These are phyloP conservation scores for Pseudopleuronectes americanus DNA, from an alignment of 2,797 vertebrate species.

Conservation along the genomic window DNA sequence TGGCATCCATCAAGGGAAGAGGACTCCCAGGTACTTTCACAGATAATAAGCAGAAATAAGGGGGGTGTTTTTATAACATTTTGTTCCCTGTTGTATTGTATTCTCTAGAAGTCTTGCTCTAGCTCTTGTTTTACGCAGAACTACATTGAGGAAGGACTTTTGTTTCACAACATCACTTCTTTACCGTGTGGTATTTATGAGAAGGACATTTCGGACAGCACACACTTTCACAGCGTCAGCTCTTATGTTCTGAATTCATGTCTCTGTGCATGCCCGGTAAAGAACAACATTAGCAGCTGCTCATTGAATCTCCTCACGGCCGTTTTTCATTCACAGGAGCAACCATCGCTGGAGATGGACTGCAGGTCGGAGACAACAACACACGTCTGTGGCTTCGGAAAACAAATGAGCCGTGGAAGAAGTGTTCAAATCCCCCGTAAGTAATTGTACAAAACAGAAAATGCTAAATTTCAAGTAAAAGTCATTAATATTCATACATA, in stretches of 20 bases:
- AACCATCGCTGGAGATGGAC: background rate
- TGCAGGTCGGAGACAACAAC: background rate
- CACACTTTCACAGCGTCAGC: background rate
- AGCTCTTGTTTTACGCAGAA: no score
- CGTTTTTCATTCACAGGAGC: slow-evolving; percentile 41
- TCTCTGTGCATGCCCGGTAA: background rate
- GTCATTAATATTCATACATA: no score
- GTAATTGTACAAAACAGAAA: background rate
- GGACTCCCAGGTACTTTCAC: background rate
- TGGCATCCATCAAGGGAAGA: background rate
- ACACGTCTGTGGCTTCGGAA: background rate
- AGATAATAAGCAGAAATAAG: background rate
- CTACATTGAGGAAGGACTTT: no score
- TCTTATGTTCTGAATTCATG: background rate
- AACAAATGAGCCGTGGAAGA: background rate
- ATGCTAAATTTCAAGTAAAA: no score
- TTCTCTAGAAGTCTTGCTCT: no score
- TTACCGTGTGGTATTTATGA: background rate
- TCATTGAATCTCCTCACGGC: slow-evolving; percentile 15
- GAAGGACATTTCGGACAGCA: background rate
- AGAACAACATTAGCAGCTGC: slow-evolving; percentile 2
- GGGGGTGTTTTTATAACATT: no score
- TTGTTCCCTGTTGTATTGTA: no score
- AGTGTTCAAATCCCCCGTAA: background rate
- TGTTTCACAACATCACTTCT: no score